Evolutionary conservation across 2,797 vertebrate species (phyloP).

Genomic region (Iguana delicatissima): DNA sequence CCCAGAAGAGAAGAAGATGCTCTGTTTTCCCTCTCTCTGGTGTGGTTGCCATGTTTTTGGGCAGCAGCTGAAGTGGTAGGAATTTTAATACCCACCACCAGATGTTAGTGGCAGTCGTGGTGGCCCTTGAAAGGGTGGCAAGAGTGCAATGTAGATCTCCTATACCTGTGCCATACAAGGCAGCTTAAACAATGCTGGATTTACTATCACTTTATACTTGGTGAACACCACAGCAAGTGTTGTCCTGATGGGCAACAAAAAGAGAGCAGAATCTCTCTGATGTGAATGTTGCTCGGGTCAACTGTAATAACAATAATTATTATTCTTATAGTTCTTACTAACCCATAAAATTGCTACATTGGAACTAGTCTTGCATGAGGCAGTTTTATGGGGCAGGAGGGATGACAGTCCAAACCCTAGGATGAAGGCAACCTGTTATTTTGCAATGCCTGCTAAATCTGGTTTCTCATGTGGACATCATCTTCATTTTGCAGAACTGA

Average conservation of each 20-base stretch:
- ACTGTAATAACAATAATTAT: background rate
- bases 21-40: no score
- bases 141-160: no score
- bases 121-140: no score
- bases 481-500: background rate
- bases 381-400: background rate
- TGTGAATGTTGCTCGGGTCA: background rate
- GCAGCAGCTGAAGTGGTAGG: no score
- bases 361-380: background rate
- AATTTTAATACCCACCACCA: no score
- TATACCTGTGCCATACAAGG: background rate
- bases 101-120: no score
- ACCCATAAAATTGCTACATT: background rate
- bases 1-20: no score
- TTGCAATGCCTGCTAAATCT: background rate
- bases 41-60: no score
- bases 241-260: background rate
- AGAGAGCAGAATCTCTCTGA: background rate
- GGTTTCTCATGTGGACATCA: background rate
- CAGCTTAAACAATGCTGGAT: background rate
- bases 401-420: background rate
- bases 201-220: background rate
- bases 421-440: background rate
- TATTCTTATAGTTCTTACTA: background rate
- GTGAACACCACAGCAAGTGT: background rate